phyloP scores from a whole-genome alignment of 2,797 vertebrate species.

The Xiphorhynchus erythropygius region DNA sequence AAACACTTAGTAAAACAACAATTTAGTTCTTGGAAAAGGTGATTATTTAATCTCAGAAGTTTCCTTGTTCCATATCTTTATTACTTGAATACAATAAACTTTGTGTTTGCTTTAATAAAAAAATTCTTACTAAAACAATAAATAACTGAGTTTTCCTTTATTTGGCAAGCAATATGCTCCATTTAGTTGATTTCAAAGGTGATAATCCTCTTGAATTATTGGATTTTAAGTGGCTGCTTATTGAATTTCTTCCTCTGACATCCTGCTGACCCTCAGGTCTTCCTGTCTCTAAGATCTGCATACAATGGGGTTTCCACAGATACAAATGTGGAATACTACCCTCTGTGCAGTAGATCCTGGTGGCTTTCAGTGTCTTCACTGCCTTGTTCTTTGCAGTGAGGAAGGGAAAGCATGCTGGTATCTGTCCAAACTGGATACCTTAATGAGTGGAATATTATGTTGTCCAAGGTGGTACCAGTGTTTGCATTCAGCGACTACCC shows the following conservation, averaged over 20 bases:
- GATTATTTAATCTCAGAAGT: neutral
- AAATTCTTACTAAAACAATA: neutral
- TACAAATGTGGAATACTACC: too few species aligned
- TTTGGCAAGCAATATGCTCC: neutral
- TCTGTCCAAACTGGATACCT: neutral
- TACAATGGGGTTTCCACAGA: neutral
- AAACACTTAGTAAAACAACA: neutral
- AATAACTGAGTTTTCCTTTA: neutral
- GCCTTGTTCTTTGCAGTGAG: neutral
- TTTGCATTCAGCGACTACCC: neutral
- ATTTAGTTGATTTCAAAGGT: constrained; percentile 13
- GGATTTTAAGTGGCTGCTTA: neutral
- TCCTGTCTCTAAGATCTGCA: neutral
- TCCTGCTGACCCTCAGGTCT: neutral
- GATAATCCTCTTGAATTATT: constrained; percentile 31
- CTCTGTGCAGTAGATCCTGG: neutral
- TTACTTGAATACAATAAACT: neutral
- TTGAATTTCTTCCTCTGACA: constrained; percentile 4
- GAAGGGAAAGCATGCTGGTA: neutral
- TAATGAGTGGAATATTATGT: neutral
- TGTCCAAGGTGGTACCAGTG: neutral
- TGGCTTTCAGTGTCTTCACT: neutral
- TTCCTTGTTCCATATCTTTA: constrained; percentile 25
- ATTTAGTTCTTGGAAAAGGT: neutral
- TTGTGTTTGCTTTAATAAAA: neutral